These are phyloP conservation scores for Myrmecophaga tridactyla DNA, from an alignment of 2,113 vertebrate genomes.

Conservation along the genomic window DNA sequence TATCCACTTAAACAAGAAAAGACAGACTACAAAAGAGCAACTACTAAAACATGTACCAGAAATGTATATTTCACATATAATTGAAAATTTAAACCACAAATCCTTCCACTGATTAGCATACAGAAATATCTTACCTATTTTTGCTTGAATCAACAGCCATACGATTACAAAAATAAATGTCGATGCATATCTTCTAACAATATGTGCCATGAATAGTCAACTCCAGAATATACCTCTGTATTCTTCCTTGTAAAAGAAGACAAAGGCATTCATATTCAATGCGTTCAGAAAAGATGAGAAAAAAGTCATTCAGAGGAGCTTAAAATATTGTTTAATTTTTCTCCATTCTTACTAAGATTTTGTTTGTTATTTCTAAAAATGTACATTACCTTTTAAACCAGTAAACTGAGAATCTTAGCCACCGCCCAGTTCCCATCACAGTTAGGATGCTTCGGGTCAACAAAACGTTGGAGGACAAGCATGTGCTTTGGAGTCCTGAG, in stretches of 20 bases:
- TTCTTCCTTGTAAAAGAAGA: conserved; percentile 61
- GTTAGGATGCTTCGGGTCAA: neutral
- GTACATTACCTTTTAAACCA: neutral
- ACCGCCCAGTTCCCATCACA: neutral
- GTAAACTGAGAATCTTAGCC: neutral
- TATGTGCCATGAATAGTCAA: conserved; percentile 57
- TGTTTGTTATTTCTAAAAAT: neutral
- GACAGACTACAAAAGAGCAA: neutral
- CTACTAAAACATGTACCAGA: neutral
- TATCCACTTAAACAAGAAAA: neutral
- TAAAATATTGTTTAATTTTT: neutral
- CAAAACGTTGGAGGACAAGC: neutral
- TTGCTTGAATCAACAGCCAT: conserved; percentile 41
- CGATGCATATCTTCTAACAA: neutral
- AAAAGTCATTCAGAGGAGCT: neutral
- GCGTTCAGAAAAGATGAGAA: neutral
- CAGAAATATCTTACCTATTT: conserved; percentile 69
- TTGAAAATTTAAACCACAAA: neutral
- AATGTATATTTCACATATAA: neutral
- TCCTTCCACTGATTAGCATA: neutral
- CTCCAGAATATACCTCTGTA: neutral
- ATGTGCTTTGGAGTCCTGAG: neutral
- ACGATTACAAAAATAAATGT: conserved; percentile 14
- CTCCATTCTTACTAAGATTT: neutral
- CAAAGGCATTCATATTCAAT: conserved; percentile 43